These are phyloP conservation scores for Eupsilia transversa DNA, from an alignment of 2,888 invertebrate genomes.

Conservation along the genomic window DNA sequence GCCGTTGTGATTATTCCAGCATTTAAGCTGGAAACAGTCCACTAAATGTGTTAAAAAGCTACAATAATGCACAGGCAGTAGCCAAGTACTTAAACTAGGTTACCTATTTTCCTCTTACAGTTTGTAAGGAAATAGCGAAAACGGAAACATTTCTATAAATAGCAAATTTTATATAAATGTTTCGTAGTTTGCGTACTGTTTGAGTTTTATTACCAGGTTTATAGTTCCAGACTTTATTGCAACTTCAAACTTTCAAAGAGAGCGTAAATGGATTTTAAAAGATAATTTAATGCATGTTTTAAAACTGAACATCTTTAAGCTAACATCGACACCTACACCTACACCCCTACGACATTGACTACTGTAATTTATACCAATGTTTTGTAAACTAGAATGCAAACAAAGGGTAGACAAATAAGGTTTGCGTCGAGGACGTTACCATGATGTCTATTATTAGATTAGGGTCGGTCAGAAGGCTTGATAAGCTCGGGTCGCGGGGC, in stretches of 20 bases:
- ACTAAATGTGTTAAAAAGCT: slow-evolving; percentile 33
- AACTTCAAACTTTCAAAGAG: slow-evolving; percentile 26
- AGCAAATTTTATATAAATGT: slow-evolving; percentile 22
- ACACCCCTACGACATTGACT: slow-evolving; percentile 1
- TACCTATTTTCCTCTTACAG: slow-evolving; percentile 58
- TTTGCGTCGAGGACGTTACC: slow-evolving; percentile 69
- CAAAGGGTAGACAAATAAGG: slow-evolving; percentile 58
- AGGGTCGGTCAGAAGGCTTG: slow-evolving; percentile 80
- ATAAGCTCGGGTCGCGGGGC: slow-evolving; percentile 77
- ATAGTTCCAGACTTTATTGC: slow-evolving; percentile 25
- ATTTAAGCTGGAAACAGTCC: slow-evolving; percentile 2
- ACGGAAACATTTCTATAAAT: slow-evolving; percentile 51
- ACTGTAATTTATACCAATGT: slow-evolving; percentile 24
- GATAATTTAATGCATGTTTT: background rate
- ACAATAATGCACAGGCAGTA: slow-evolving; percentile 24
- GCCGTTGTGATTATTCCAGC: background rate
- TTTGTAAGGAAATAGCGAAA: slow-evolving; percentile 43
- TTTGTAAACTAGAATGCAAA: slow-evolving; percentile 56
- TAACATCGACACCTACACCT: background rate
- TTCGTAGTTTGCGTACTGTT: slow-evolving; percentile 26
- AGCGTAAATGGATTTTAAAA: slow-evolving; percentile 4
- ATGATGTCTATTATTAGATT: slow-evolving; percentile 83
- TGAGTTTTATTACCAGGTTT: slow-evolving; percentile 43
- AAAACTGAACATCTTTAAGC: slow-evolving; percentile 12
- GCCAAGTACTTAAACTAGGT: slow-evolving; percentile 57